Percentiles rank a stretch among this genome's conserved stretches.
These are phyloP conservation scores for Graphium colonna DNA, from an alignment of 2,888 invertebrate species.

Conservation along the genomic window DNA sequence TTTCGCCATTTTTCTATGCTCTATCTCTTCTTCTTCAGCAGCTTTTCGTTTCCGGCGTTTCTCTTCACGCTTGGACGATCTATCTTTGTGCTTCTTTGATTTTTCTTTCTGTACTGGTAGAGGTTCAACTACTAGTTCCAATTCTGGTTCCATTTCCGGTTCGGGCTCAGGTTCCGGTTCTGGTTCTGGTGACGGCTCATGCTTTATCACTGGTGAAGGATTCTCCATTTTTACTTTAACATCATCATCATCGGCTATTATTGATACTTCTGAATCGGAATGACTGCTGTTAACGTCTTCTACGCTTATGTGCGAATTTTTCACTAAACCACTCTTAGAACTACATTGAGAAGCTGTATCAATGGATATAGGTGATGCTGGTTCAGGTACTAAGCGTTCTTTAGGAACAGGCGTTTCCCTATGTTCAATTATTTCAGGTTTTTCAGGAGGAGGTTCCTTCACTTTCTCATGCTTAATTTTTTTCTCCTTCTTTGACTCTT, in stretches of 20 bases:
- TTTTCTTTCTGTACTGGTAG: constrained; percentile 62
- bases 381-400: constrained; percentile 59
- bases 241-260: constrained; percentile 66
- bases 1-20: constrained; percentile 67
- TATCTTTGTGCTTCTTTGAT: constrained; percentile 75
- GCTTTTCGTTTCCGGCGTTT: constrained; percentile 83
- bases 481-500: constrained; percentile 74
- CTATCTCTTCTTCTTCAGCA: constrained; percentile 78
- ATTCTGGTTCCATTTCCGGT: constrained; percentile 45
- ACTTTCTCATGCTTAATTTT: constrained; percentile 79
- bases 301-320: constrained; percentile 52
- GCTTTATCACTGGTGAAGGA: constrained; percentile 55
- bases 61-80: constrained; percentile 80
- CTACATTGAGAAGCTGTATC: constrained; percentile 76
- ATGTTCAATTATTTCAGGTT: constrained; percentile 68
- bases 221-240: constrained; percentile 59
- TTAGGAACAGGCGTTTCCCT: constrained; percentile 65
- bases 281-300: constrained; percentile 66
- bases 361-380: constrained; percentile 70
- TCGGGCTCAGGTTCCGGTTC: constrained; percentile 42
- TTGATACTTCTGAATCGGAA: constrained; percentile 70
- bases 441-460: constrained; percentile 67
- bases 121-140: constrained; percentile 50
- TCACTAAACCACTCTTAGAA: constrained; percentile 68
- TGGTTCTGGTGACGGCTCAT: constrained; percentile 42